These are phyloP conservation scores for Sturmia bella DNA, from an alignment of 2,888 invertebrate genomes.

Conservation along the genomic window DNA sequence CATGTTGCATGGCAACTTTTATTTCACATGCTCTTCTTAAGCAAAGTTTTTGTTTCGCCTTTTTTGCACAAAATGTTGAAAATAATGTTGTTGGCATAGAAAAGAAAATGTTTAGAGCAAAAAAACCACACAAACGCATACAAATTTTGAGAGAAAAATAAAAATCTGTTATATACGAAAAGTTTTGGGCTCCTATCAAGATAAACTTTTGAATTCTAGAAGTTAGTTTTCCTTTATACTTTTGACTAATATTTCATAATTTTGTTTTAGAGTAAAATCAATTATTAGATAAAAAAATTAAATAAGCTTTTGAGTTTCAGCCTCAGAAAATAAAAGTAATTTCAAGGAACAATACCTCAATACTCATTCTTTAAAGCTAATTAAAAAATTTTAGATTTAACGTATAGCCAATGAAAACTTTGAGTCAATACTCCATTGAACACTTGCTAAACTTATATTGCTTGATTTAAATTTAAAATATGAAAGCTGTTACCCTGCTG, in stretches of 20 bases:
- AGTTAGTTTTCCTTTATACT: constrained; percentile 3
- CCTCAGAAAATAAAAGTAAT: background rate
- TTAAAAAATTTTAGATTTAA: no score
- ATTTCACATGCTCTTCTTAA: background rate
- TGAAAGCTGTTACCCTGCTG: no score
- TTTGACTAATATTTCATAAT: constrained; percentile 29
- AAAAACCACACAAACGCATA: constrained; percentile 31
- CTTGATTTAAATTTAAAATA: no score
- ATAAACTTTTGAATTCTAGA: constrained; percentile 42
- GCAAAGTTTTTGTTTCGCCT: constrained; percentile 6
- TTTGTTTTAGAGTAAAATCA: constrained; percentile 37
- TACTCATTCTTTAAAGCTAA: no score
- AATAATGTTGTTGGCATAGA: constrained; percentile 17
- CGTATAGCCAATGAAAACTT: no score
- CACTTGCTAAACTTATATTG: no score
- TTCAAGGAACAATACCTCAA: no score
- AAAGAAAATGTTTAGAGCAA: constrained; percentile 29
- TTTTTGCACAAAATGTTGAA: constrained; percentile 24
- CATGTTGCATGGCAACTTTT: constrained; percentile 1
- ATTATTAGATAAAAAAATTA: constrained; percentile 11
- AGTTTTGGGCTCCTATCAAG: constrained; percentile 42
- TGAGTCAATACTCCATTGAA: no score
- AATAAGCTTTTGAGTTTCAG: background rate
- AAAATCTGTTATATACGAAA: constrained; percentile 46
- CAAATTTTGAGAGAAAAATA: constrained; percentile 16